A percentile compares a stretch with the other conserved stretches of the same genome.
phyloP scores from a whole-genome alignment of 2,113 vertebrate genomes.

The Sclerurus mexicanus region DNA sequence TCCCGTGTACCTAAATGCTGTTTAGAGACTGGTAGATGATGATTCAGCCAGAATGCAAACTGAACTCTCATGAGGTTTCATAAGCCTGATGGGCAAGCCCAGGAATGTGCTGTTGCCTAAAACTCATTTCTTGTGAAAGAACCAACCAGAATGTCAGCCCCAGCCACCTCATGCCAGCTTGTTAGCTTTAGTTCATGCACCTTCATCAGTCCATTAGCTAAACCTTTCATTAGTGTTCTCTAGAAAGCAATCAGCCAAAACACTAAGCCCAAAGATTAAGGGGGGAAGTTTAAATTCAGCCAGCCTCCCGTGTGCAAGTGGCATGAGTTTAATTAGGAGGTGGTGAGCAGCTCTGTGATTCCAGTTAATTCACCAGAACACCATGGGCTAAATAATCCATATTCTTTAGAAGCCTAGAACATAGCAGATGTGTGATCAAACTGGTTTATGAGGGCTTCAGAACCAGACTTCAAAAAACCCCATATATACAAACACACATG shows the following conservation, averaged over 20 bases:
- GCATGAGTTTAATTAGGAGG: neutral
- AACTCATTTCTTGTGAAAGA: neutral
- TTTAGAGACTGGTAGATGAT: neutral
- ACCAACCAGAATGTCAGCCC: neutral
- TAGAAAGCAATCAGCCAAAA: neutral
- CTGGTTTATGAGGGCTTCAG: neutral
- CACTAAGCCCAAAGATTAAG: neutral
- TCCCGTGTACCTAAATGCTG: neutral
- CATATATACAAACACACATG: neutral
- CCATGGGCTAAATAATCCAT: neutral
- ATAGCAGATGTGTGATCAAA: neutral
- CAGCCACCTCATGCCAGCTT: rapidly evolving
- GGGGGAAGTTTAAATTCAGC: neutral
- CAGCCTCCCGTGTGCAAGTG: neutral
- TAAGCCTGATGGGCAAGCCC: neutral
- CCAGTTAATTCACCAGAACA: neutral
- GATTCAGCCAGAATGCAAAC: neutral
- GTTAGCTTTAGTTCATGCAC: neutral
- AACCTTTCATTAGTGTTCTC: neutral
- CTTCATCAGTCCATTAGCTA: neutral
- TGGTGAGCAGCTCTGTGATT: neutral
- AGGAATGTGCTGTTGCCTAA: rapidly evolving
- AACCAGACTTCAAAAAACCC: neutral
- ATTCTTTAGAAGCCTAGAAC: neutral
- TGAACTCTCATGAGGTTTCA: neutral